Conservation (phyloP, 2,113 vertebrate species). For the Chunga burmeisteri region DNA sequence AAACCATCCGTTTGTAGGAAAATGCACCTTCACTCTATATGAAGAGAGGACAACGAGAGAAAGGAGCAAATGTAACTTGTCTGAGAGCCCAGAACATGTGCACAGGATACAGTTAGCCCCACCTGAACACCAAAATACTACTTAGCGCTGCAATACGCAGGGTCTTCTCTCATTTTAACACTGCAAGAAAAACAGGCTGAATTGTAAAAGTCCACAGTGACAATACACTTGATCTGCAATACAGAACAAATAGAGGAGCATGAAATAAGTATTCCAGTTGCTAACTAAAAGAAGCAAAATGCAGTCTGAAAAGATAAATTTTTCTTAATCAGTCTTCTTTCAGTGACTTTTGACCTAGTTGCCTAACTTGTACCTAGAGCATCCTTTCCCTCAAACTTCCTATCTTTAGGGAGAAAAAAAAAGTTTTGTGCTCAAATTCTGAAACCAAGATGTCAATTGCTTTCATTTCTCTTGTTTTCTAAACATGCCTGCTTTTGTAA, state of each 20-base stretch:
- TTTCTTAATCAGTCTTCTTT: background rate
- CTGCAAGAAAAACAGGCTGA: background rate
- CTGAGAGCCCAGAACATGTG: background rate
- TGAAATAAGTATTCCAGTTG: background rate
- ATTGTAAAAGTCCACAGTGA: background rate
- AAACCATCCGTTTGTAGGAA: background rate
- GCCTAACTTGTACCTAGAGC: too few relatives aligned
- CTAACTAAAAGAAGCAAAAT: background rate
- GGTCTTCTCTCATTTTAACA: background rate
- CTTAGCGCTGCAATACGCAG: background rate
- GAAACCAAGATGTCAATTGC: background rate
- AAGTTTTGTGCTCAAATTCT: background rate
- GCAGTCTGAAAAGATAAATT: background rate
- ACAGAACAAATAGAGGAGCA: background rate
- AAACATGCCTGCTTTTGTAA: background rate
- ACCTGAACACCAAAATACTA: background rate
- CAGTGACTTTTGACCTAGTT: background rate
- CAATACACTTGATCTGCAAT: background rate
- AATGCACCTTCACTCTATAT: background rate
- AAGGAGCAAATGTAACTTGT: background rate
- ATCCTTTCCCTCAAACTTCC: background rate
- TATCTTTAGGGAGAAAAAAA: background rate
- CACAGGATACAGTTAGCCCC: background rate
- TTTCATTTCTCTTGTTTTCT: background rate
- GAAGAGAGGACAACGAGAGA: background rate